These are phyloP conservation scores for Syrrhaptes paradoxus DNA, from an alignment of 2,113 vertebrate species.

Conservation along the genomic window DNA sequence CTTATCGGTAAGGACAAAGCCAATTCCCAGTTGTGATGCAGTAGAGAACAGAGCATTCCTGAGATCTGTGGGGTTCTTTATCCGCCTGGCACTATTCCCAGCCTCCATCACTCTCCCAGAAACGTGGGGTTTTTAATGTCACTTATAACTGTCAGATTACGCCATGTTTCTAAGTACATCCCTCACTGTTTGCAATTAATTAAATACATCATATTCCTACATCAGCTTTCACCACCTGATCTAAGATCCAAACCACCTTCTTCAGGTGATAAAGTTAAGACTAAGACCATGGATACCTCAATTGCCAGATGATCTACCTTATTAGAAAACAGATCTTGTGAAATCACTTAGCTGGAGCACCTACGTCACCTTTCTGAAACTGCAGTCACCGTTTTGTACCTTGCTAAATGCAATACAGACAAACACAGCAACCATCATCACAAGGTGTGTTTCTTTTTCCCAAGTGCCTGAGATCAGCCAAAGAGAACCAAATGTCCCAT, in stretches of 20 bases:
- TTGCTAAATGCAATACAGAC: background rate
- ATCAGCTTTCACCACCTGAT: background rate
- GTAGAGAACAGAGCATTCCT: background rate
- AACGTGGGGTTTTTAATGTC: background rate
- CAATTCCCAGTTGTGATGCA: background rate
- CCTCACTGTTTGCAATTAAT: background rate
- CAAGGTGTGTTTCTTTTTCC: background rate
- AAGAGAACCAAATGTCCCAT: background rate
- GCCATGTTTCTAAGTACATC: background rate
- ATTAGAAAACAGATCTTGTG: background rate
- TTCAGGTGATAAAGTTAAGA: background rate
- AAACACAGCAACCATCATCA: background rate
- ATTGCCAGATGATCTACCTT: background rate
- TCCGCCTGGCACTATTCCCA: background rate
- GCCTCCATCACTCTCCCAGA: background rate
- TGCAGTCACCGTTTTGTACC: background rate
- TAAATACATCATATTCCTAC: fast-evolving
- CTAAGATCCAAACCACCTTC: background rate
- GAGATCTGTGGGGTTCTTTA: background rate
- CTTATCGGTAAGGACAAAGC: background rate
- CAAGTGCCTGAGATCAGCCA: background rate
- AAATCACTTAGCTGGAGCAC: background rate
- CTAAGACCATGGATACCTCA: fast-evolving
- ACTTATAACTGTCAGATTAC: background rate
- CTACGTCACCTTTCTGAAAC: background rate